phyloP scores from a whole-genome alignment of 1,140 invertebrate species.

The Tetragonula clypearis region DNA sequence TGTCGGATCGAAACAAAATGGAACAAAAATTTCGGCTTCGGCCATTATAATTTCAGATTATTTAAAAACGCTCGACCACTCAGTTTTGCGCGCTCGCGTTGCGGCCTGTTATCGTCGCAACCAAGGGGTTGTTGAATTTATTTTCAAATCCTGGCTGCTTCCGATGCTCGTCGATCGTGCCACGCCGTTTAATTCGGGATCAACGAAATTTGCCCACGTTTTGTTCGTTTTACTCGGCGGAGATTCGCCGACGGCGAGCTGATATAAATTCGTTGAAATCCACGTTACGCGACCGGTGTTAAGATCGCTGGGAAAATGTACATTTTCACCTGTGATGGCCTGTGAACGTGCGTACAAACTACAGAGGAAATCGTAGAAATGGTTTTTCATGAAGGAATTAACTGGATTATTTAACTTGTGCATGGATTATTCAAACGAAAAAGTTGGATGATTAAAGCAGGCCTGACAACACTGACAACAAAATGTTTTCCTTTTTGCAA shows the following conservation, averaged over 20 bases:
- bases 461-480: no score
- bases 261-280: no score
- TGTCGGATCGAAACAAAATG: neutral
- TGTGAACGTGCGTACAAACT: no score
- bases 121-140: slow-evolving; percentile 12
- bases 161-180: slow-evolving; percentile 24
- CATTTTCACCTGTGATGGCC: no score
- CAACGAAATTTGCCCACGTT: slow-evolving; percentile 8
- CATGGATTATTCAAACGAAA: no score
- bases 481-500: no score
- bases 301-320: no score
- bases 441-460: no score
- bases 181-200: slow-evolving; percentile 11
- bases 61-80: slow-evolving; percentile 45
- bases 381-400: no score
- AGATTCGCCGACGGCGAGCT: neutral
- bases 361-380: no score
- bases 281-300: no score
- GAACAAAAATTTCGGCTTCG: slow-evolving; percentile 2
- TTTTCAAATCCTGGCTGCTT: slow-evolving; percentile 19
- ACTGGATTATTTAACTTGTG: neutral
- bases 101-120: slow-evolving; percentile 46
- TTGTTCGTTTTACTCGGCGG: neutral
- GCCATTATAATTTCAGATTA: slow-evolving; percentile 48
- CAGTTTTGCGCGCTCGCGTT: slow-evolving; percentile 32